Percentiles rank a stretch among this genome's conserved stretches.
These are phyloP conservation scores for Argyra leucocephala DNA, from an alignment of 2,888 invertebrate genomes.

Conservation along the genomic window DNA sequence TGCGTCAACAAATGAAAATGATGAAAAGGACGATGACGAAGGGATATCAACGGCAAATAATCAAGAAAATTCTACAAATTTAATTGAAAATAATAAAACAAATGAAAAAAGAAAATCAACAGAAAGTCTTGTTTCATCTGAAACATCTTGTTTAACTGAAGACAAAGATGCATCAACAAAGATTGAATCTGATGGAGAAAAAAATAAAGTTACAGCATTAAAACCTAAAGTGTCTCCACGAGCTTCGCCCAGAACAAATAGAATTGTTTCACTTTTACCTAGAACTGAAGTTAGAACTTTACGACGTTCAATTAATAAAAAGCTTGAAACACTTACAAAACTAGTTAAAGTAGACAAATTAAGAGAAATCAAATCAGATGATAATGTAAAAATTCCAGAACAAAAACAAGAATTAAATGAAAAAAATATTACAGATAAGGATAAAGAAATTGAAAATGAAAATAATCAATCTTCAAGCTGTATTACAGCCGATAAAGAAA, in stretches of 20 bases:
- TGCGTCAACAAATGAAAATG: neutral
- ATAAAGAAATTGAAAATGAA: slow-evolving; percentile 18
- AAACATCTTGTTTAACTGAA: neutral
- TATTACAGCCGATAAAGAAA: too few relatives aligned
- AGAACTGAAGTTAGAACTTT: slow-evolving; percentile 9
- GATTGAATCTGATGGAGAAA: slow-evolving; percentile 2
- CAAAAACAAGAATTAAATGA: too few relatives aligned
- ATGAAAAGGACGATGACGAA: slow-evolving; percentile 14
- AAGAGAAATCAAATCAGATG: neutral
- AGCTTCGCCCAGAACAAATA: neutral
- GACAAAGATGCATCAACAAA: slow-evolving; percentile 12
- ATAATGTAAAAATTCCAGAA: slow-evolving; percentile 10
- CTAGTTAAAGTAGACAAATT: neutral
- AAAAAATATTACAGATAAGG: neutral
- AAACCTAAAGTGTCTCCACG: slow-evolving; percentile 1
- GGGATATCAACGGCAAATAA: slow-evolving; percentile 9
- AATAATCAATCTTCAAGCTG: neutral
- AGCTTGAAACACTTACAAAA: neutral
- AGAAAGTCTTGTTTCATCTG: slow-evolving; percentile 12
- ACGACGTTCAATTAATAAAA: neutral
- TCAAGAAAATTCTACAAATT: slow-evolving; percentile 1
- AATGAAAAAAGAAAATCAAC: slow-evolving; percentile 27
- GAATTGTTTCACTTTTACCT: neutral
- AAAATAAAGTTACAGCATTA: neutral
- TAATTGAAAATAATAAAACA: slow-evolving; percentile 17